Conservation (phyloP, 2,113 vertebrate genomes). For the Thalassarche chlororhynchos region DNA sequence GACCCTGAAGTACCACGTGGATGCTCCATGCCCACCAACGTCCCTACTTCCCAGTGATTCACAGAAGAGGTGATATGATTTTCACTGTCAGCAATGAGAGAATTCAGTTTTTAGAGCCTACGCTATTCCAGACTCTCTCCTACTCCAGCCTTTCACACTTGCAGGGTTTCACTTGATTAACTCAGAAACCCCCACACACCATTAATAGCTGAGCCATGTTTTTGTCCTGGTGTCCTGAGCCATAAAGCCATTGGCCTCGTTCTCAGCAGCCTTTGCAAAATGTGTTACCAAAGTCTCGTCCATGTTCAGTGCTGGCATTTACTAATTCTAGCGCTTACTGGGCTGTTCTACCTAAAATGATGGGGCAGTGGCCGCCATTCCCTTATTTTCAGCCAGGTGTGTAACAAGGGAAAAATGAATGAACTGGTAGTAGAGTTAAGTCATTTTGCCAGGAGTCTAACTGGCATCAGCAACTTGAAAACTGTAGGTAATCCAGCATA, state of each 20-base stretch:
- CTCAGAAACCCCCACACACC: background rate
- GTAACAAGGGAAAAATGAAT: background rate
- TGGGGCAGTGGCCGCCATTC: accelerated
- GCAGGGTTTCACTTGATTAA: background rate
- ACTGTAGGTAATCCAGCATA: background rate
- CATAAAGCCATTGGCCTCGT: background rate
- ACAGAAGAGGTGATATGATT: background rate
- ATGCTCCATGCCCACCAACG: background rate
- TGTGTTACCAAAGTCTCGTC: background rate
- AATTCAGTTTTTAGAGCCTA: background rate
- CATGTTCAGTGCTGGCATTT: background rate
- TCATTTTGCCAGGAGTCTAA: background rate
- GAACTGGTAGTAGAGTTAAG: background rate
- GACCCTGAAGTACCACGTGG: background rate
- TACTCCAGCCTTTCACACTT: background rate
- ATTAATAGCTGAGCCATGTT: background rate
- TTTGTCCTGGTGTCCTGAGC: background rate
- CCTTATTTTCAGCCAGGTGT: background rate
- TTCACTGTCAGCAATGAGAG: background rate
- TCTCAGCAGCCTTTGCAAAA: background rate
- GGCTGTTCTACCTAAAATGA: background rate
- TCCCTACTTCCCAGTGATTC: background rate
- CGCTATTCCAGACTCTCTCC: background rate
- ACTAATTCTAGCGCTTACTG: background rate
- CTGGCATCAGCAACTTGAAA: background rate